Percentiles rank a stretch among this genome's conserved stretches.
Evolutionary conservation across 2,113 vertebrate genomes (phyloP).

Genomic region (Lophotis ruficrista): DNA sequence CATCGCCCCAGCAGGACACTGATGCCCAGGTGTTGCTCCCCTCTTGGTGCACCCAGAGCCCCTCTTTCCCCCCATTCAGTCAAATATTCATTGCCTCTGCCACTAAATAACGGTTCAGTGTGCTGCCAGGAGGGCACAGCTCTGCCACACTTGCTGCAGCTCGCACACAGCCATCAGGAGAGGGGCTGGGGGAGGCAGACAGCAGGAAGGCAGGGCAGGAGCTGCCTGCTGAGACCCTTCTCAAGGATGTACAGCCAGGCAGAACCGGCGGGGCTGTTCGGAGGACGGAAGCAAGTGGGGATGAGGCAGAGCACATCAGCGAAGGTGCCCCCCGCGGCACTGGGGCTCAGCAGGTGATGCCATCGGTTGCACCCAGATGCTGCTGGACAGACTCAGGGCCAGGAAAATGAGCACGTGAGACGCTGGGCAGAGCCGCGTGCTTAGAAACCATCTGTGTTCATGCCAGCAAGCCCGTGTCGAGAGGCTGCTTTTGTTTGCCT

Average conservation of each 20-base stretch:
- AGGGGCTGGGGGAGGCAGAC: neutral
- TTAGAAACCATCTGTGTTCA: neutral
- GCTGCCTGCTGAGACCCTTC: neutral
- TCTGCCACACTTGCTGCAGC: conserved; percentile 47
- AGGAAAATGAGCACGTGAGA: neutral
- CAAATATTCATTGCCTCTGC: conserved; percentile 60
- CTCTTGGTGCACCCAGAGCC: neutral
- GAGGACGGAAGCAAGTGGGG: neutral
- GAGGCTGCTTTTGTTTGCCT: conserved; percentile 16
- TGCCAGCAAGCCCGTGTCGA: neutral
- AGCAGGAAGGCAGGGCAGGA: neutral
- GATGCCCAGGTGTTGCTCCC: neutral
- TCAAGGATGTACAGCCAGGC: neutral
- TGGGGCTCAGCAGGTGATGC: neutral
- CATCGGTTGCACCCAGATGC: neutral
- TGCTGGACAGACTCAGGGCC: neutral
- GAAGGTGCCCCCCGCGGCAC: neutral
- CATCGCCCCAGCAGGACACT: neutral
- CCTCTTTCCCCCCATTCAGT: conserved; percentile 21
- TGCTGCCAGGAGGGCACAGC: conserved; percentile 57
- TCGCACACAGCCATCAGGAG: neutral
- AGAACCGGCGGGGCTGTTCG: neutral
- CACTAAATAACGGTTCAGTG: conserved; percentile 70
- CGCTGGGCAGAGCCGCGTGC: neutral
- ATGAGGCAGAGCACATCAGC: neutral